Percentiles rank a stretch among this genome's conserved stretches.
phyloP scores from a whole-genome alignment of 2,797 vertebrate genomes.

The Aotus griseimembra region DNA sequence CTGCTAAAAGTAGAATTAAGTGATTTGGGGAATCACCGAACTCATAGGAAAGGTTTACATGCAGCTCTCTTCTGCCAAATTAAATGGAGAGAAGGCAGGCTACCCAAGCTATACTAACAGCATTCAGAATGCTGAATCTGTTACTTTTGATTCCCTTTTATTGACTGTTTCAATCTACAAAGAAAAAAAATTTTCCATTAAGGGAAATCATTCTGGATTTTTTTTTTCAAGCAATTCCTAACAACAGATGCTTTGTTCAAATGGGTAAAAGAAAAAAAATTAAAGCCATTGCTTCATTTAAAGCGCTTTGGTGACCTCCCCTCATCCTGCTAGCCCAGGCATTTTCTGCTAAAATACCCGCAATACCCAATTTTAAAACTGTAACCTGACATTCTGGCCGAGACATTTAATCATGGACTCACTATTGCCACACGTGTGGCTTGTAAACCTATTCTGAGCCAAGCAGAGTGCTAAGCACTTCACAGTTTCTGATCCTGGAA shows the following conservation, averaged over 20 bases:
- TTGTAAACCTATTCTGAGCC: neutral
- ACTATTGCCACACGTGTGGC: neutral
- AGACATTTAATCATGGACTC: neutral
- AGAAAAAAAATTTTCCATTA: constrained; percentile 46
- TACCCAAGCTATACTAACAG: neutral
- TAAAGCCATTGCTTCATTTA: constrained; percentile 46
- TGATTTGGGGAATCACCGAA: neutral
- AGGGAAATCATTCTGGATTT: constrained; percentile 62
- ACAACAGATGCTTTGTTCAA: constrained; percentile 71
- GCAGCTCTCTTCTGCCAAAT: neutral
- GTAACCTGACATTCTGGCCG: neutral
- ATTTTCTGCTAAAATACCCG: constrained; percentile 25
- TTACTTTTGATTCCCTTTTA: constrained; percentile 30
- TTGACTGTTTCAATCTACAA: constrained; percentile 10
- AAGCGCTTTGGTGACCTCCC: neutral
- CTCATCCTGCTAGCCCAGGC: neutral
- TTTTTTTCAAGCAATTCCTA: constrained; percentile 47
- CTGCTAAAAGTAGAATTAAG: neutral
- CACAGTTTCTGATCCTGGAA: neutral
- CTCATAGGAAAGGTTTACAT: neutral
- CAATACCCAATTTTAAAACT: constrained; percentile 33
- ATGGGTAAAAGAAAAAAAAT: constrained; percentile 20
- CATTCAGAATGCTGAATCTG: constrained; percentile 9
- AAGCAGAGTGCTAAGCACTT: neutral
- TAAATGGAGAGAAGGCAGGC: too few relatives aligned